Evolutionary conservation across 2,888 invertebrate genomes (phyloP).

Genomic region (Zonitis immaculata): DNA sequence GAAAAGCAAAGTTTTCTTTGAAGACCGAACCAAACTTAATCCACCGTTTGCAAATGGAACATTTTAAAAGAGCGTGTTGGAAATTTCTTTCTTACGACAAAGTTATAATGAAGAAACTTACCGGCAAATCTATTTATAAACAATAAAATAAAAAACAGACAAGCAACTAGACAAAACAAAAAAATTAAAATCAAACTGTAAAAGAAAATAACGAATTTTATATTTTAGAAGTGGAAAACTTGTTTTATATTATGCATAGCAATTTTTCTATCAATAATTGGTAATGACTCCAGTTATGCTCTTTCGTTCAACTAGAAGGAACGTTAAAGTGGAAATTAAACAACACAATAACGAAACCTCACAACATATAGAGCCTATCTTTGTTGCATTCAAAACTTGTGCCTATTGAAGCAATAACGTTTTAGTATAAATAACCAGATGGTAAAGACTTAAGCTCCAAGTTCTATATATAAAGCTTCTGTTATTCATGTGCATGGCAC

Average conservation of each 20-base stretch:
- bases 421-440: slow-evolving; percentile 32
- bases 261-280: neutral
- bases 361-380: slow-evolving; percentile 26
- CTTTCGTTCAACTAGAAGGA: neutral
- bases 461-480: slow-evolving; percentile 1
- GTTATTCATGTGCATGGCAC: slow-evolving; percentile 21
- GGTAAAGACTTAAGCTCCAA: slow-evolving; percentile 22
- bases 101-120: slow-evolving; percentile 23
- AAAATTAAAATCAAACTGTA: slow-evolving; percentile 17
- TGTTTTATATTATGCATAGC: too few species aligned
- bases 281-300: too few species aligned
- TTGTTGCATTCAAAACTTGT: slow-evolving; percentile 23
- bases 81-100: slow-evolving; percentile 11
- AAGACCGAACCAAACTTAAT: slow-evolving; percentile 16
- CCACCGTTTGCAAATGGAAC: slow-evolving; percentile 6
- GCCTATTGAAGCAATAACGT: slow-evolving; percentile 26
- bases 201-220: neutral
- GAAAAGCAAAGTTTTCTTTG: slow-evolving; percentile 21
- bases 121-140: slow-evolving; percentile 10
- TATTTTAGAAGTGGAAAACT: neutral
- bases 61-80: slow-evolving; percentile 14
- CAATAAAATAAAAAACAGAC: neutral
- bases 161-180: too few species aligned
- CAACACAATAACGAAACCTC: slow-evolving; percentile 31
- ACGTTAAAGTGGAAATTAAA: slow-evolving; percentile 17